Percentiles rank a stretch among this genome's conserved stretches.
Evolutionary conservation across 2,113 vertebrate genomes (phyloP).

Genomic region (Sterrhoptilus dennistouni): DNA sequence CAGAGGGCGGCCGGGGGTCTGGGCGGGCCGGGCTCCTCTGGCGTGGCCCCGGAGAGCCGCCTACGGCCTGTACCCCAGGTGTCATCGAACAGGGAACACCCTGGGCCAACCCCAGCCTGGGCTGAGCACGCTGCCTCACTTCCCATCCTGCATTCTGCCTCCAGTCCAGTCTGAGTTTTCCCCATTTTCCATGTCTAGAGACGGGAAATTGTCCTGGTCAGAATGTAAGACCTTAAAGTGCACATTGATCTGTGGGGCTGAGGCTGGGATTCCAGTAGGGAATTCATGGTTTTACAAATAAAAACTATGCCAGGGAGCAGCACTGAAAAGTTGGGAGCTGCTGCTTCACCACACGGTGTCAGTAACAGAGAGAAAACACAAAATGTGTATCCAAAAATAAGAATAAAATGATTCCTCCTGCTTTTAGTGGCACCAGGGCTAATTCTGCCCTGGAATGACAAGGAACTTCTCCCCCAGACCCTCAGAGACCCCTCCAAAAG

Average conservation of each 20-base stretch:
- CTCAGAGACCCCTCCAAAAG: background rate
- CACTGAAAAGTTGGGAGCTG: background rate
- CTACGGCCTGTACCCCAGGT: too few relatives aligned
- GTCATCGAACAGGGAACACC: background rate
- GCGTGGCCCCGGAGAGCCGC: too few relatives aligned
- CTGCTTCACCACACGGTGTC: background rate
- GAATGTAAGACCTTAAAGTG: background rate
- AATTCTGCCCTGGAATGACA: background rate
- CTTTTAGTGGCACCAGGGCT: background rate
- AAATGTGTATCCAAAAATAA: background rate
- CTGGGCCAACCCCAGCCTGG: background rate
- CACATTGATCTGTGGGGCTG: background rate
- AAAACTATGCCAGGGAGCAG: background rate
- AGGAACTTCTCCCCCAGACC: background rate
- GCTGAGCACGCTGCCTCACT: background rate
- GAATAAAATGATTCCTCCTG: background rate
- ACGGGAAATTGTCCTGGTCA: too few relatives aligned
- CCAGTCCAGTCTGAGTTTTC: background rate
- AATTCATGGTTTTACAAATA: background rate
- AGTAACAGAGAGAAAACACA: background rate
- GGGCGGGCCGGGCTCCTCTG: too few relatives aligned
- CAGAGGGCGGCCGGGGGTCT: too few relatives aligned
- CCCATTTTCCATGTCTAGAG: background rate
- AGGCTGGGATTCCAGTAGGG: background rate
- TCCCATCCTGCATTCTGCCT: background rate